These are phyloP conservation scores for Neopipo cinnamomea DNA, from an alignment of 2,113 vertebrate species.

Conservation along the genomic window DNA sequence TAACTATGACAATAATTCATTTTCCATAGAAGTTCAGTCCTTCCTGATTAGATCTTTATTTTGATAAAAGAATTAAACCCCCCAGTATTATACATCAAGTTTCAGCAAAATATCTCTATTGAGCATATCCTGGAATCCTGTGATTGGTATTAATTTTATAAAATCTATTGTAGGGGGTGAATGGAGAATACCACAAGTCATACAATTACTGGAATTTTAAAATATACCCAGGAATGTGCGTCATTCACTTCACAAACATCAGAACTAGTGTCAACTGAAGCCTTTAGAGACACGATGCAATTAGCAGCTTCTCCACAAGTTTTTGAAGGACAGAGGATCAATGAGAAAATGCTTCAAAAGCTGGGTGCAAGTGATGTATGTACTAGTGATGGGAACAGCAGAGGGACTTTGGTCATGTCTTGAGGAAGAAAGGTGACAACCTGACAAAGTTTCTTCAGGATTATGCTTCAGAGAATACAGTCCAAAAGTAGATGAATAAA, in stretches of 20 bases:
- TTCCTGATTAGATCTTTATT: not conserved
- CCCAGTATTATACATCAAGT: not conserved
- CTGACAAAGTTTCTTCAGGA: not conserved
- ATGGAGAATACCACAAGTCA: not conserved
- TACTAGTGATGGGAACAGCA: not conserved
- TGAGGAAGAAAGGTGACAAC: not conserved
- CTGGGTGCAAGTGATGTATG: not conserved
- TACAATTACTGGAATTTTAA: not conserved
- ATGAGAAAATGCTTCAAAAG: slow-evolving; percentile 28
- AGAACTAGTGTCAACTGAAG: not conserved
- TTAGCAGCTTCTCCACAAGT: not conserved
- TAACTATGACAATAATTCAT: not conserved
- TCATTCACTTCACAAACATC: not conserved
- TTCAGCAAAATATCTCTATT: not conserved
- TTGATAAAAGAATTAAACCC: not conserved
- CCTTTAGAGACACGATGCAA: slow-evolving; percentile 16
- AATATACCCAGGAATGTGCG: not conserved
- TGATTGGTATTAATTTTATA: not conserved
- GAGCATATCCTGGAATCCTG: not conserved
- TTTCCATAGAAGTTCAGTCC: not conserved
- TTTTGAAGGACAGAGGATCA: slow-evolving; percentile 23
- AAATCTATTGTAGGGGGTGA: not conserved
- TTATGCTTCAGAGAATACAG: not conserved
- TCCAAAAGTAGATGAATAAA: not conserved
- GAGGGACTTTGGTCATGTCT: not conserved